Conservation (phyloP, 2,113 vertebrate genomes). For the Narcine bancroftii region DNA sequence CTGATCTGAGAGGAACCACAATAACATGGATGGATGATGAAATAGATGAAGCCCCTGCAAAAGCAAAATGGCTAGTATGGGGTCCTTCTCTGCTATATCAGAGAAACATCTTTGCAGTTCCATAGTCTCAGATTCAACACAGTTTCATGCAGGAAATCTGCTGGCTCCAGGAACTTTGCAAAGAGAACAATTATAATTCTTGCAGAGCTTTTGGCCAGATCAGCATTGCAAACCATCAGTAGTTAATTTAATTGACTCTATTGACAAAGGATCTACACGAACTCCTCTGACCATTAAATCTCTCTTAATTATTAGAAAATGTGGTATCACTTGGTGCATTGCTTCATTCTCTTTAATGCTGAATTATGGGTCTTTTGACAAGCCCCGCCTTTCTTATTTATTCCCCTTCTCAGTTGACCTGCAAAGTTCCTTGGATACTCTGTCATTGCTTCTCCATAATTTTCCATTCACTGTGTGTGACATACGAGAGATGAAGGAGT, state of each 20-base stretch:
- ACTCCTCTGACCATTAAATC: background rate
- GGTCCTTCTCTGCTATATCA: too few species aligned
- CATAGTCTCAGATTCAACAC: background rate
- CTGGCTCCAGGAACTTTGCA: constrained; percentile 2
- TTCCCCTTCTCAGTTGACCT: background rate
- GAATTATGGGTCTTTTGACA: too few species aligned
- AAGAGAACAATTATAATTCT: background rate
- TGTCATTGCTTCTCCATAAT: background rate
- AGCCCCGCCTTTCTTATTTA: too few species aligned
- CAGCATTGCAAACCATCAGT: background rate
- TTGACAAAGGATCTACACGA: background rate
- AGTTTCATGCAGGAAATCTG: background rate
- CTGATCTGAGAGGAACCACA: too few species aligned
- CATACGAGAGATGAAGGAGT: background rate
- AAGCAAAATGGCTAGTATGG: too few species aligned
- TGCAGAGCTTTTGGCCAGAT: background rate
- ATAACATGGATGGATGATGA: too few species aligned
- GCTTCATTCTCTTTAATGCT: background rate
- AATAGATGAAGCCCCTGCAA: too few species aligned
- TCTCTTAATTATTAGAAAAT: background rate
- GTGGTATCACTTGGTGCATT: background rate
- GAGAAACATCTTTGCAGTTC: background rate
- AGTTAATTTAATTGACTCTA: constrained; percentile 6
- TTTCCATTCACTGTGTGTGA: background rate
- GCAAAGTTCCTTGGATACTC: background rate